These are phyloP conservation scores for Pyxicephalus adspersus DNA, from an alignment of 2,113 vertebrate genomes.

Conservation along the genomic window DNA sequence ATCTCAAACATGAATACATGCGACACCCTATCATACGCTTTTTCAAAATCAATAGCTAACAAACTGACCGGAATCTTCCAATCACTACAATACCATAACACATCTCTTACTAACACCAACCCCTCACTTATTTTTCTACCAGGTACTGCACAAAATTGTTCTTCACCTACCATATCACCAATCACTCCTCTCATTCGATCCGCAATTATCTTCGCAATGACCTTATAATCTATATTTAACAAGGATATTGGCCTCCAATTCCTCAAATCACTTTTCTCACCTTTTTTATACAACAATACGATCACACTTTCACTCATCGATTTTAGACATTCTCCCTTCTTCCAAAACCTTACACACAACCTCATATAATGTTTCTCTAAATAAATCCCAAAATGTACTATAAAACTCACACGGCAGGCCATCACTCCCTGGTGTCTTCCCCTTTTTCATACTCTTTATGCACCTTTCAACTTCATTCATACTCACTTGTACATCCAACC, in stretches of 20 bases:
- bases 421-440: slow-evolving; percentile 7
- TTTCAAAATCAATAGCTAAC: background rate
- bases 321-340: background rate
- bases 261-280: background rate
- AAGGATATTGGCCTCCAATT: background rate
- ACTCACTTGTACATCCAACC: background rate
- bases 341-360: background rate
- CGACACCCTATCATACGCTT: background rate
- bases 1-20: slow-evolving; percentile 1
- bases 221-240: background rate
- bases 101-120: background rate
- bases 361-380: background rate
- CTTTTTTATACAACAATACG: background rate
- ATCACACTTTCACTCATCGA: background rate
- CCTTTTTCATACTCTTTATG: too few species aligned
- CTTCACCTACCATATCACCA: background rate
- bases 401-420: slow-evolving; percentile 4
- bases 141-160: too few species aligned
- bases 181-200: background rate
- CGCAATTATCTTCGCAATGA: background rate
- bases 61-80: background rate
- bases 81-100: background rate
- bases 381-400: background rate
- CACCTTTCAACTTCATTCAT: background rate
- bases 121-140: background rate